Base-by-base conservation (phyloP, 2,888 invertebrate genomes). In the Apocheima hispidaria region DNA sequence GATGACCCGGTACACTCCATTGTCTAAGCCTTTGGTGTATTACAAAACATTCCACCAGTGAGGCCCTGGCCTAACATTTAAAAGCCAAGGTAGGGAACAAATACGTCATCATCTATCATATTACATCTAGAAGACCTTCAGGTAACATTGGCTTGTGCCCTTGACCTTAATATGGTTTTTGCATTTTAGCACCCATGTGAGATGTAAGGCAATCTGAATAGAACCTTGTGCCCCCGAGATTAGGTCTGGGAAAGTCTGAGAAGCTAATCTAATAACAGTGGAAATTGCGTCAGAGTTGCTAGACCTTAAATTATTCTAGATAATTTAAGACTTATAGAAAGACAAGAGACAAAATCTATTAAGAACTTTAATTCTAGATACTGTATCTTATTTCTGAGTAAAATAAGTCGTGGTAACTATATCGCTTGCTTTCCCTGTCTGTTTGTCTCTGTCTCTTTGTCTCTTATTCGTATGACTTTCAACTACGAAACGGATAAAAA, bases 91-190 rank as follows among this genome's bases (percentile, higher is more conserved):
- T 38, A n/a, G 20, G 38, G 46, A 48, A 40, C 18, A 40, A 28
- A 46, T 48, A 55, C 38, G 38, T 44, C 18, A 26, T 16, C 35
- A 40, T 49, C 40, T 49, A 49, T 56, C 41, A 56, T 40, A 49
- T 56, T 21, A 56, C 41, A 55, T 41, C 56, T 41, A 26, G 41
- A 56, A 56, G 33, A 56, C 56, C 56, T 56, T 56, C 56, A 56
- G 49, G 56, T 41, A 21, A 23, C 41, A 50, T 57, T 18, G 43
- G 50, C 41, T 43, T 43, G n/a, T 43, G 28, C 26, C 57, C 57
- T 50, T 57, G 57, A 57, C 57, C 57, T 57, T 57, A 57, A 7
- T 36, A 48, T 28, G 26, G 50, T 50, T 57, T 57, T 50, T 50
- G 43, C 57, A 50, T 36, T 50, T 21, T 41, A 46, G 33, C 30